phyloP scores from a whole-genome alignment of 2,113 vertebrate species.

The Galemys pyrenaicus region DNA sequence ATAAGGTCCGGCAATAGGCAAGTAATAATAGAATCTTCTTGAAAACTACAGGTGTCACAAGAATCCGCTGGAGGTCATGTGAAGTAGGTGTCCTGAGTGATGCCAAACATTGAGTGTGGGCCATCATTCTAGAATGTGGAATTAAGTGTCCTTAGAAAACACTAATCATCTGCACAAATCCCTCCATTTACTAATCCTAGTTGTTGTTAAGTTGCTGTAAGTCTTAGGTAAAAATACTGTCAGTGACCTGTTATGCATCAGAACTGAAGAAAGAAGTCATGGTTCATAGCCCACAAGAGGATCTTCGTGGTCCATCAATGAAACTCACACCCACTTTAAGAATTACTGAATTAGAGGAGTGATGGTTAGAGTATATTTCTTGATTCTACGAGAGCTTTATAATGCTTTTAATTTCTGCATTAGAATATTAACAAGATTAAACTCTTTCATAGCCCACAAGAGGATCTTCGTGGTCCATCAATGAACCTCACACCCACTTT shows the following conservation, averaged over 20 bases:
- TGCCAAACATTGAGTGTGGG: background rate
- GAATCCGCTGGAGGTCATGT: background rate
- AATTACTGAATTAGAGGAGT: background rate
- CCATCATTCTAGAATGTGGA: background rate
- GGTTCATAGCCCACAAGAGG: background rate
- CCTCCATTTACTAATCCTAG: background rate
- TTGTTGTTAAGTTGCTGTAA: slow-evolving; percentile 9
- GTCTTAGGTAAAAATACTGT: slow-evolving; percentile 16
- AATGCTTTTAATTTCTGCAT: background rate
- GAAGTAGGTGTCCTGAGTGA: background rate
- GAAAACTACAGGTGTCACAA: background rate
- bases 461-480: background rate
- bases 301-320: background rate
- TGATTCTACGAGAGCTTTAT: background rate
- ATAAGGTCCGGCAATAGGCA: background rate
- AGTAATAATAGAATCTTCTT: background rate
- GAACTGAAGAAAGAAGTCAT: background rate
- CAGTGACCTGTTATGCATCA: background rate
- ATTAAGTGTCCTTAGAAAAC: background rate
- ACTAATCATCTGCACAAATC: background rate
- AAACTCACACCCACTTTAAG: slow-evolving; percentile 22
- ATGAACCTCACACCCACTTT: slow-evolving; percentile 1
- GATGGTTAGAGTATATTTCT: background rate
- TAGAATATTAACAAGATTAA: background rate
- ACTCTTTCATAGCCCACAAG: background rate